These are phyloP conservation scores for Octonoba sinensis DNA, from an alignment of 2,888 invertebrate genomes.

Conservation along the genomic window DNA sequence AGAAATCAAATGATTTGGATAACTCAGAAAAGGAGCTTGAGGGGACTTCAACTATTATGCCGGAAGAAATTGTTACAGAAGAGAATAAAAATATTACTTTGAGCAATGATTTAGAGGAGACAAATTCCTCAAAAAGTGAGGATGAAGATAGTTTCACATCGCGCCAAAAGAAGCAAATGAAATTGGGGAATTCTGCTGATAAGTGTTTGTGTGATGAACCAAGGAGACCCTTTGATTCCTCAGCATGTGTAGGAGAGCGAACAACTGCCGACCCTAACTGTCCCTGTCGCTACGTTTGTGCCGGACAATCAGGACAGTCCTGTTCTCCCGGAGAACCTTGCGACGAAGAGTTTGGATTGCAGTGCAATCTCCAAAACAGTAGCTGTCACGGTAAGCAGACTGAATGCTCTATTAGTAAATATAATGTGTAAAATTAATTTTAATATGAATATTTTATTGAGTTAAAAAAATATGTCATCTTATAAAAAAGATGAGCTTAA, in stretches of 20 bases:
- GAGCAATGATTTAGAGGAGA: slow-evolving; percentile 11
- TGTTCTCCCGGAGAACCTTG: slow-evolving; percentile 51
- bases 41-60: no score
- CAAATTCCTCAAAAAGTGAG: neutral
- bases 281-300: slow-evolving; percentile 54
- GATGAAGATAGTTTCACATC: neutral
- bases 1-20: no score
- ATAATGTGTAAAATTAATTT: neutral
- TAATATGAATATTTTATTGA: no score
- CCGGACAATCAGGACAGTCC: slow-evolving; percentile 46
- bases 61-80: neutral
- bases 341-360: slow-evolving; percentile 58
- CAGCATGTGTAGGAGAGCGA: slow-evolving; percentile 39
- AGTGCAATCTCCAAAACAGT: slow-evolving; percentile 38
- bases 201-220: slow-evolving; percentile 32
- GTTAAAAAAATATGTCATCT: no score
- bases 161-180: slow-evolving; percentile 51
- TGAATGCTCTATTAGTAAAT: neutral
- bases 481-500: no score
- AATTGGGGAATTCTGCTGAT: slow-evolving; percentile 22
- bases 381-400: slow-evolving; percentile 53
- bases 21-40: no score
- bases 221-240: slow-evolving; percentile 2
- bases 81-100: slow-evolving; percentile 1
- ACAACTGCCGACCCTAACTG: slow-evolving; percentile 41